phyloP scores from a whole-genome alignment of 2,797 vertebrate genomes.

The Ceryle rudis region DNA sequence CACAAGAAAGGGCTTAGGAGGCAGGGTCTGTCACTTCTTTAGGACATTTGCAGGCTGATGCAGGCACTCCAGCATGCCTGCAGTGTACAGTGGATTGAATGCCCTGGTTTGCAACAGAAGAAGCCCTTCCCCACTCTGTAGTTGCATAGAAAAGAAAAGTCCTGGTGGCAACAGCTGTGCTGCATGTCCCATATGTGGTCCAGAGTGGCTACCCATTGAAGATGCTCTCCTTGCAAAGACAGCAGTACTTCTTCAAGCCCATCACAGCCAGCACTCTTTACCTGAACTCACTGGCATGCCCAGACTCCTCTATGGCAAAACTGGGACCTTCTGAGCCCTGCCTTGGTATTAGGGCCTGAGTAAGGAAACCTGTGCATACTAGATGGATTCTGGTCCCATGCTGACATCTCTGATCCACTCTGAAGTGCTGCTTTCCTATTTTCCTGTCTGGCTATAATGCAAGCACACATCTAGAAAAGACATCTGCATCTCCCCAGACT shows the following conservation, averaged over 20 bases:
- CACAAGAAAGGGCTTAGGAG: not conserved
- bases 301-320: fast-evolving
- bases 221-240: not conserved
- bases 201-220: fast-evolving
- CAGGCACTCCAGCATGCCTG: not conserved
- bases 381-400: not conserved
- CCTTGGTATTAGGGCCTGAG: not conserved
- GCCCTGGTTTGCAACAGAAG: not conserved
- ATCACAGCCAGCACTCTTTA: not conserved
- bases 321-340: not conserved
- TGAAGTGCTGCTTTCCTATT: not conserved
- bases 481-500: not conserved
- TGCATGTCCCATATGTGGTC: fast-evolving
- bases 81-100: not conserved
- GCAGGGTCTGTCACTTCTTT: not conserved
- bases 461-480: not conserved
- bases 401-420: not conserved
- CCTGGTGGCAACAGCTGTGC: not conserved
- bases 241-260: not conserved
- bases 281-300: not conserved
- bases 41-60: not conserved
- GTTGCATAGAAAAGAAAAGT: not conserved
- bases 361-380: fast-evolving
- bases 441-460: fast-evolving
- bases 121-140: not conserved